Evolutionary conservation across 1,140 invertebrate genomes (phyloP).

Genomic region (Agraylea sexmaculata): DNA sequence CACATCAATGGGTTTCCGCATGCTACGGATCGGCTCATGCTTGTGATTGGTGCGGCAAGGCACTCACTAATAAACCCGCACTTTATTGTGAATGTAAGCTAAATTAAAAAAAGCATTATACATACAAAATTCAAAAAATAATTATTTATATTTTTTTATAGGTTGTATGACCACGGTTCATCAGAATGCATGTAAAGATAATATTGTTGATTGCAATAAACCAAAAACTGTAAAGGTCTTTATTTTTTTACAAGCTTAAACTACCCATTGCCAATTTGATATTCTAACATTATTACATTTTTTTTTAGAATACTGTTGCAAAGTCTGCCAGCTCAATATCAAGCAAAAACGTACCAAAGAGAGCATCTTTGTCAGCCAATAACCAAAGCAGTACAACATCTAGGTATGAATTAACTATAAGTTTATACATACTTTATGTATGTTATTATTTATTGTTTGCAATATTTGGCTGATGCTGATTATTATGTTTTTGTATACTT

Average conservation of each 20-base stretch:
- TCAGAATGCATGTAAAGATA: slow-evolving; percentile 76
- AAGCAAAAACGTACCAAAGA: slow-evolving; percentile 28
- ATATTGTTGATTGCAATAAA: slow-evolving; percentile 66
- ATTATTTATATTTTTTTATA: slow-evolving; percentile 33
- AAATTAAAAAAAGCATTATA: not conserved
- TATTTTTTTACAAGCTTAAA: slow-evolving; percentile 1
- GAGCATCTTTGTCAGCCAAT: slow-evolving; percentile 26
- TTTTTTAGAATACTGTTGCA: slow-evolving; percentile 28
- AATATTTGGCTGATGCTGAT: too few relatives aligned
- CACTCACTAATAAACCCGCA: slow-evolving; percentile 64
- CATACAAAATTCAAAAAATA: too few relatives aligned
- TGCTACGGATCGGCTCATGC: slow-evolving; percentile 56
- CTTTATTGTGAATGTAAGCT: slow-evolving; percentile 46
- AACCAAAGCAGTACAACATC: slow-evolving; percentile 25
- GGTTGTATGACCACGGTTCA: slow-evolving; percentile 75
- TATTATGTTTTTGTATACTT: too few relatives aligned
- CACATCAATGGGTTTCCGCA: slow-evolving; percentile 66
- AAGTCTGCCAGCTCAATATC: slow-evolving; percentile 29
- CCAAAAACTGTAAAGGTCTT: slow-evolving; percentile 51
- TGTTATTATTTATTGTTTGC: too few relatives aligned
- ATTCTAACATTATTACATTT: slow-evolving; percentile 8
- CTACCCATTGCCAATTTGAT: not conserved
- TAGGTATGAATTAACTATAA: too few relatives aligned
- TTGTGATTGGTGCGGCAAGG: slow-evolving; percentile 75
- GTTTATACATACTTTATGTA: too few relatives aligned